A percentile compares a stretch with the other conserved stretches of the same genome.
Evolutionary conservation across 2,888 invertebrate genomes (phyloP).

Genomic region (Aplocera efformata): DNA sequence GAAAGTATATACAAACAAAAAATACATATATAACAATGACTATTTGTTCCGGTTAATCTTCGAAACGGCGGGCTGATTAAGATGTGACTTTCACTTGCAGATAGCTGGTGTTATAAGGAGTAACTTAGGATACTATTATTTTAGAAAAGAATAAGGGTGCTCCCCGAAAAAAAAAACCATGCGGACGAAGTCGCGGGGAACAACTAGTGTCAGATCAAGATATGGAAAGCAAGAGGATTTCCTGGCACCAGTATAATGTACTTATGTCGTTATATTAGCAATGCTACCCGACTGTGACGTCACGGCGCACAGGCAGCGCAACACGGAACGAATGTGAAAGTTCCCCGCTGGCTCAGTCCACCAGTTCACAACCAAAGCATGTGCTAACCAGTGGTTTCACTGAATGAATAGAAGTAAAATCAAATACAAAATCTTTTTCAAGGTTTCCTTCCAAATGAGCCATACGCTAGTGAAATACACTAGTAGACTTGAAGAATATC

Average conservation of each 20-base stretch:
- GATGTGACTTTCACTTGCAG: no score
- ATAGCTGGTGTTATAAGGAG: no score
- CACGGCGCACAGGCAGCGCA: conserved; percentile 62
- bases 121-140: no score
- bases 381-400: conserved; percentile 60
- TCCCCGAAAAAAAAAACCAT: no score
- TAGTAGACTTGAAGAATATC: conserved; percentile 32
- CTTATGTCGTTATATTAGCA: conserved; percentile 8
- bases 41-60: no score
- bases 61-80: no score
- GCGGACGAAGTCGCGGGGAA: no score
- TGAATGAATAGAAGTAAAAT: conserved; percentile 18
- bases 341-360: conserved; percentile 58
- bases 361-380: conserved; percentile 57
- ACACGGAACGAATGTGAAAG: conserved; percentile 75
- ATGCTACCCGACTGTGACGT: conserved; percentile 51
- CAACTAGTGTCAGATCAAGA: neutral
- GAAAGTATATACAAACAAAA: no score
- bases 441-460: conserved; percentile 29
- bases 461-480: conserved; percentile 32
- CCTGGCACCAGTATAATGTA: conserved; percentile 1
- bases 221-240: conserved; percentile 3
- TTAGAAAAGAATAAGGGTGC: no score
- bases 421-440: conserved; percentile 20
- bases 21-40: no score